Evolutionary conservation across 2,888 invertebrate species (phyloP).

Genomic region (Eulithis testata): DNA sequence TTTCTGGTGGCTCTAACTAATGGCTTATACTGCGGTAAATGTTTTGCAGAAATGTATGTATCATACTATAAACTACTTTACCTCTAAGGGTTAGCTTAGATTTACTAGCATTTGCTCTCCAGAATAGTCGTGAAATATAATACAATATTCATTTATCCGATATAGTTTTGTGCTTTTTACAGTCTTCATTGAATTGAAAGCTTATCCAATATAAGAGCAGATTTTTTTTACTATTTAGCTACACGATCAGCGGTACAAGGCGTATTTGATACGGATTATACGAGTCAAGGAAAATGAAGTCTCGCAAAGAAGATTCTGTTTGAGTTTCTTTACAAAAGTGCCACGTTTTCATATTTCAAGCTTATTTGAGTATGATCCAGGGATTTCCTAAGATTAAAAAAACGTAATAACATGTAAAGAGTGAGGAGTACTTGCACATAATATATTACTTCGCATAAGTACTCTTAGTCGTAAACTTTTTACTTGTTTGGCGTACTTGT

Average conservation of each 20-base stretch:
- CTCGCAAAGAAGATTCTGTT: conserved; percentile 50
- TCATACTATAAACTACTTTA: not conserved
- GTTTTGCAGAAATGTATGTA: conserved; percentile 19
- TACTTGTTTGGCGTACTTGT: conserved; percentile 1
- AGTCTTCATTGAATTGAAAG: conserved; percentile 10
- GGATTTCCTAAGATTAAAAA: conserved; percentile 45
- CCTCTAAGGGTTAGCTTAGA: not conserved
- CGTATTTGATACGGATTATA: conserved; percentile 55
- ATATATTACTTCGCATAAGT: conserved; percentile 7
- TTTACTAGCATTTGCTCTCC: not conserved
- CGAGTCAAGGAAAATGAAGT: conserved; percentile 57
- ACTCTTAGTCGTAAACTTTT: conserved; percentile 19
- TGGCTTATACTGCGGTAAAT: conserved; percentile 31
- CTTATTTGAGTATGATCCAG: conserved; percentile 44
- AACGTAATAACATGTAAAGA: conserved; percentile 28
- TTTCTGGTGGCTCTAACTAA: conserved; percentile 39
- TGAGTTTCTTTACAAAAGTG: conserved; percentile 51
- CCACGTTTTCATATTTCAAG: conserved; percentile 46
- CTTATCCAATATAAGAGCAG: conserved; percentile 7
- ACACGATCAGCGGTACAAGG: conserved; percentile 33
- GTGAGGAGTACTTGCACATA: conserved; percentile 7
- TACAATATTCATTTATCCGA: not conserved
- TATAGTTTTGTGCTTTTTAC: not conserved
- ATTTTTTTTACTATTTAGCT: conserved; percentile 18
- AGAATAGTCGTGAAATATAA: not conserved